Conservation (phyloP, 2,888 invertebrate species). For the Aphodius granarius region DNA sequence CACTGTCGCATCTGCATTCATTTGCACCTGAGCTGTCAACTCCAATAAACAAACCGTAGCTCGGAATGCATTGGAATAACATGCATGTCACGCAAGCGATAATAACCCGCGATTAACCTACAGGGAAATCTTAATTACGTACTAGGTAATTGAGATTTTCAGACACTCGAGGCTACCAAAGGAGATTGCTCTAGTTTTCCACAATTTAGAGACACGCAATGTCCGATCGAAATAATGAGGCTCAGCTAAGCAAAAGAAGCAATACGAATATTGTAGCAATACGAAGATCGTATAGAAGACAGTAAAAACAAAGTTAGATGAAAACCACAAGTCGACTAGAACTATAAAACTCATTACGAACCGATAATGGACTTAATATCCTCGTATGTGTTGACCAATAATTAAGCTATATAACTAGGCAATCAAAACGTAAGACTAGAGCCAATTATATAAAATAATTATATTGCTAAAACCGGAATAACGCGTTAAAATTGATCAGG, state of each 20-base stretch:
- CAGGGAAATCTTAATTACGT: neutral
- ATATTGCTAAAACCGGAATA: neutral
- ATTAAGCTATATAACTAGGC: neutral
- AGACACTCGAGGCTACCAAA: neutral
- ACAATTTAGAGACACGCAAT: neutral
- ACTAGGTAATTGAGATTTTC: neutral
- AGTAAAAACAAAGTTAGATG: neutral
- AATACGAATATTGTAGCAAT: neutral
- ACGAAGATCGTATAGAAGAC: neutral
- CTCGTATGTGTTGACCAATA: neutral
- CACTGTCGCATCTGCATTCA: neutral
- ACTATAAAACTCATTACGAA: neutral
- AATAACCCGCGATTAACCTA: neutral
- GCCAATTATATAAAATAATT: neutral
- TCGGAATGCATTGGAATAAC: neutral
- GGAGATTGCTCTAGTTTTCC: neutral
- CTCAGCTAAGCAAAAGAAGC: neutral
- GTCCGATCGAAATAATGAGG: neutral
- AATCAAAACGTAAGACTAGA: neutral
- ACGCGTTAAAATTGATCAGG: neutral
- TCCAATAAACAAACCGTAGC: neutral
- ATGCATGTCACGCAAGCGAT: neutral
- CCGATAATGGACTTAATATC: neutral
- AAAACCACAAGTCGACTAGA: neutral
- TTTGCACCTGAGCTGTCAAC: neutral